Evolutionary conservation across 1,140 invertebrate species (phyloP).

Genomic region (Hycleus phaleratus): DNA sequence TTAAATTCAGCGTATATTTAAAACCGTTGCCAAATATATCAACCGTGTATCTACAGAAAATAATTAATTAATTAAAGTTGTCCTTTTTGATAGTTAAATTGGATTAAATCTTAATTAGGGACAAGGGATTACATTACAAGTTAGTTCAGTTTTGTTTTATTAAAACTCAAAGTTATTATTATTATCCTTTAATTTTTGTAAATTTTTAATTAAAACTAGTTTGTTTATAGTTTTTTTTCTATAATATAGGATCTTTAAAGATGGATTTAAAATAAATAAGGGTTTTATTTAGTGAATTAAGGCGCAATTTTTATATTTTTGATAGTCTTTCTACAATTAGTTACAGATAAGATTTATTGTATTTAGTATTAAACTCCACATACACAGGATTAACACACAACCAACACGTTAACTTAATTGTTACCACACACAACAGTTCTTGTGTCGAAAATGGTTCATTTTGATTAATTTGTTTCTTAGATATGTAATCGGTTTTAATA

Average conservation of each 20-base stretch:
- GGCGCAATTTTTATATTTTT: conserved; percentile 11
- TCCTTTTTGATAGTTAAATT: too few species aligned
- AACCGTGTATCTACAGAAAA: conserved; percentile 10
- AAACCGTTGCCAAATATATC: conserved; percentile 6
- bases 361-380: too few species aligned
- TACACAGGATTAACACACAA: too few species aligned
- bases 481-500: too few species aligned
- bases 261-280: neutral
- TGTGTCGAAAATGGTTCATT: too few species aligned
- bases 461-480: too few species aligned
- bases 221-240: conserved; percentile 16
- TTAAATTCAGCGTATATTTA: neutral
- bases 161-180: neutral
- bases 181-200: neutral
- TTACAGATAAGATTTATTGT: neutral
- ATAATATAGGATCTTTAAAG: neutral
- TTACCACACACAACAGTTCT: too few species aligned
- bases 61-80: neutral
- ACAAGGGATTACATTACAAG: neutral
- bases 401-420: too few species aligned
- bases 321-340: conserved; percentile 6
- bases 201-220: neutral
- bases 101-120: neutral
- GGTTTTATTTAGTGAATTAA: conserved; percentile 6
- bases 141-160: neutral